phyloP scores from a whole-genome alignment of 2,888 invertebrate genomes.

The Lasioglossum oenotherae region DNA sequence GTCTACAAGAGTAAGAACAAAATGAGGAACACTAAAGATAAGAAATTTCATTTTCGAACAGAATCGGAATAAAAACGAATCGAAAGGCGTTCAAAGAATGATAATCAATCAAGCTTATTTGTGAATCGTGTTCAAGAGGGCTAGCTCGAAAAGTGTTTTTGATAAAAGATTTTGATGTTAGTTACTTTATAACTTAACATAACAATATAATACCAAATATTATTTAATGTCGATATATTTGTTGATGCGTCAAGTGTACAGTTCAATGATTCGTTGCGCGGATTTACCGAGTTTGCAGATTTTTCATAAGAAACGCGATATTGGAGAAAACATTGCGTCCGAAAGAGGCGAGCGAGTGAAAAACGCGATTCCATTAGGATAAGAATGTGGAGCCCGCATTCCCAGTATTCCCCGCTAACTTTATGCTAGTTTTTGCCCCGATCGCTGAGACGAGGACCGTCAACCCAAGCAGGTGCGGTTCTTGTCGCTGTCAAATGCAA shows the following conservation, averaged over 20 bases:
- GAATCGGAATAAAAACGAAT: neutral
- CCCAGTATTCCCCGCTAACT: constrained; percentile 20
- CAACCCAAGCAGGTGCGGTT: constrained; percentile 23
- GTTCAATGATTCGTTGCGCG: neutral
- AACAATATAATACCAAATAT: neutral
- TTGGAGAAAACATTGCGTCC: neutral
- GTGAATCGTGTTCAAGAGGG: too few relatives aligned
- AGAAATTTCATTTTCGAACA: neutral
- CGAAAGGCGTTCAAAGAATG: neutral
- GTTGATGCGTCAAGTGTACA: neutral
- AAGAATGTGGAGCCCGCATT: neutral
- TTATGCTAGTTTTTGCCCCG: constrained; percentile 33
- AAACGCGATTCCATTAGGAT: constrained; percentile 24
- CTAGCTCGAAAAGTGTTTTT: too few relatives aligned
- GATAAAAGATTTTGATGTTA: too few relatives aligned
- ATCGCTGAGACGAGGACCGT: neutral
- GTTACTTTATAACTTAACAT: too few relatives aligned
- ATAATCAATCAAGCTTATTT: too few relatives aligned
- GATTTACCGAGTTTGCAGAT: neutral
- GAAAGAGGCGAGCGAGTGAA: neutral
- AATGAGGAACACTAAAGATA: neutral
- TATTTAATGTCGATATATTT: neutral
- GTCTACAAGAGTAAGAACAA: neutral
- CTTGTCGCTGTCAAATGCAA: constrained; percentile 46
- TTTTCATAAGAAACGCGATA: neutral